Evolutionary conservation across 2,113 vertebrate genomes (phyloP).

Genomic region (Muntiacus muntjak): DNA sequence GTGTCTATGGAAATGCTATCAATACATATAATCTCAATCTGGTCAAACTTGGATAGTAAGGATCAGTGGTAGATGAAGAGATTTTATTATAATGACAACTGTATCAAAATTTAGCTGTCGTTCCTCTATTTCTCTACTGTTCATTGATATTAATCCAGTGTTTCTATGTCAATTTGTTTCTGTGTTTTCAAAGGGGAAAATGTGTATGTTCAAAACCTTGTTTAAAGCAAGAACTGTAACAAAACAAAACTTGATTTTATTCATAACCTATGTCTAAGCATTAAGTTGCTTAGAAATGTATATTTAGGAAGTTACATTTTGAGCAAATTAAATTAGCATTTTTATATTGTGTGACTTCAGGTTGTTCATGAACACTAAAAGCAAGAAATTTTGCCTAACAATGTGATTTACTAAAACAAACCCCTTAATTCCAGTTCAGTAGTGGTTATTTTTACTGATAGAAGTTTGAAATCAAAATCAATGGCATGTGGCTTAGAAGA

Average conservation of each 20-base stretch:
- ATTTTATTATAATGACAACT: not conserved
- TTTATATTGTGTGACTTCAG: not conserved
- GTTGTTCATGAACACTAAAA: not conserved
- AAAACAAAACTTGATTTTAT: not conserved
- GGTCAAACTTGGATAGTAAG: not conserved
- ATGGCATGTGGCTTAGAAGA: not conserved
- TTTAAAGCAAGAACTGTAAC: not conserved
- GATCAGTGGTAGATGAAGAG: not conserved
- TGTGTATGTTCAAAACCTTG: accelerated
- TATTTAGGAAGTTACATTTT: not conserved
- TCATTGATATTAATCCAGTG: not conserved
- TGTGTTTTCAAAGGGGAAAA: not conserved
- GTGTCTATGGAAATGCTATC: not conserved
- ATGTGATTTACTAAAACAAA: not conserved
- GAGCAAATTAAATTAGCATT: not conserved
- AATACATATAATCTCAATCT: not conserved
- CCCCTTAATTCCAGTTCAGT: not conserved
- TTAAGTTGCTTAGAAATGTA: not conserved
- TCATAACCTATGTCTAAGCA: not conserved
- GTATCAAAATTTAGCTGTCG: not conserved
- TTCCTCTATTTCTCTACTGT: not conserved
- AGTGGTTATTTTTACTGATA: not conserved
- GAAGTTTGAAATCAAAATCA: not conserved
- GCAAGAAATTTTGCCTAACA: not conserved
- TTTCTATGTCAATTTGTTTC: not conserved